phyloP scores from a whole-genome alignment of 1,140 invertebrate genomes.

The Drosophila mauritiana region DNA sequence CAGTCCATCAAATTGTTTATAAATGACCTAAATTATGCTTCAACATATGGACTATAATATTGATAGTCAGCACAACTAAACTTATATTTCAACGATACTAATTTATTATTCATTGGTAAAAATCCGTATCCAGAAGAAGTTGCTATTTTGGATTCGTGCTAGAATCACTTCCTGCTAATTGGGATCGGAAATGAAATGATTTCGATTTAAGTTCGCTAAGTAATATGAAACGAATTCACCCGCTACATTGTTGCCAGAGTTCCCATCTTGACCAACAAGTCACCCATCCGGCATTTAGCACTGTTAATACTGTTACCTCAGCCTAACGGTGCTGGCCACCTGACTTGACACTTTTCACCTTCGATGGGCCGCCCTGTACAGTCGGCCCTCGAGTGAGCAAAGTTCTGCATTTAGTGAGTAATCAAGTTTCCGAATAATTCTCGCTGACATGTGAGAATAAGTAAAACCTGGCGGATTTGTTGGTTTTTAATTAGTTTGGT shows the following conservation, averaged over 20 bases:
- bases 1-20: neutral
- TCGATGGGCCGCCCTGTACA: constrained; percentile 29
- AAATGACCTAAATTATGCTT: neutral
- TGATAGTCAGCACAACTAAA: too few relatives aligned
- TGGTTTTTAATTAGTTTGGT: constrained; percentile 75
- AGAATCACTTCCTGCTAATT: neutral
- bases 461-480: constrained; percentile 52
- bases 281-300: constrained; percentile 47
- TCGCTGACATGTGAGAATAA: constrained; percentile 26
- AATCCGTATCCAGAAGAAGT: too few relatives aligned
- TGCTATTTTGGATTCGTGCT: too few relatives aligned
- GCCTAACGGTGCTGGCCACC: constrained; percentile 50
- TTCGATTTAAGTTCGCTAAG: neutral
- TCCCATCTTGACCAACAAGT: constrained; percentile 13
- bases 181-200: constrained; percentile 1
- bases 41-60: too few relatives aligned
- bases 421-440: constrained; percentile 55
- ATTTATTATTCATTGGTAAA: too few relatives aligned
- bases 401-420: constrained; percentile 33
- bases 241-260: neutral
- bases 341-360: constrained; percentile 63
- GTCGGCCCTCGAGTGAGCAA: constrained; percentile 15
- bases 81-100: too few relatives aligned
- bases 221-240: constrained; percentile 9
- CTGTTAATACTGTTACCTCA: constrained; percentile 65